Percentiles rank a stretch among this genome's conserved stretches.
Conservation (phyloP, 2,113 vertebrate genomes). For the Chelonoidis abingdonii region DNA sequence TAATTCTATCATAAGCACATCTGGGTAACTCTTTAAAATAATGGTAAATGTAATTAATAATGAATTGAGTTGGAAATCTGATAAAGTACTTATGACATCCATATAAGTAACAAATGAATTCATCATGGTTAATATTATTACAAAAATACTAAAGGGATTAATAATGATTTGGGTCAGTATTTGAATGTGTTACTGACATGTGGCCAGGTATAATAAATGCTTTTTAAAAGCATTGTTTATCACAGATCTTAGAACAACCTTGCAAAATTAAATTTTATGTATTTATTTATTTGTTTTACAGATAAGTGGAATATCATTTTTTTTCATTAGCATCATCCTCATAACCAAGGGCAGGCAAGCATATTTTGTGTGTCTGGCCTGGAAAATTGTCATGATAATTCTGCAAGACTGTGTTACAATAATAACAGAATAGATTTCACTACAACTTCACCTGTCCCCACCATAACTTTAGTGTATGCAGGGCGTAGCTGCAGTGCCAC, state of each 20-base stretch:
- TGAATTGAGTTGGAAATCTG: constrained; percentile 65
- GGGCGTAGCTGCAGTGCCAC: neutral
- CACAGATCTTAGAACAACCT: neutral
- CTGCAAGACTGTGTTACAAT: neutral
- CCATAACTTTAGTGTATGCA: constrained; percentile 18
- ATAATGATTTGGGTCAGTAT: constrained; percentile 54
- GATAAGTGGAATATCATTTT: neutral
- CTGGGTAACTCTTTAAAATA: constrained; percentile 72
- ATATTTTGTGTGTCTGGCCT: neutral
- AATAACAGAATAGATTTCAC: neutral
- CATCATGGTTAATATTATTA: constrained; percentile 60
- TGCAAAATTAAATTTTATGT: constrained; percentile 9
- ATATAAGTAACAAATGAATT: constrained; percentile 73
- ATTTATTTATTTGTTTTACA: neutral
- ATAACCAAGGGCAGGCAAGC: neutral
- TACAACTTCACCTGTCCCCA: neutral
- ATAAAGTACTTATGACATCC: constrained; percentile 71
- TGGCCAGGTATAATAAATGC: constrained; percentile 1
- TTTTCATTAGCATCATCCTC: neutral
- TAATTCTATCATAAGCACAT: constrained; percentile 66
- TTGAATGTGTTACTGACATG: constrained; percentile 51
- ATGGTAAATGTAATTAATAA: constrained; percentile 65
- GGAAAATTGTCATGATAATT: neutral
- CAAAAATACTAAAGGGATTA: constrained; percentile 63
- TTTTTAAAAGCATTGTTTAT: neutral